phyloP scores from a whole-genome alignment of 2,797 vertebrate genomes.

The Mormyrus proboscirostris region DNA sequence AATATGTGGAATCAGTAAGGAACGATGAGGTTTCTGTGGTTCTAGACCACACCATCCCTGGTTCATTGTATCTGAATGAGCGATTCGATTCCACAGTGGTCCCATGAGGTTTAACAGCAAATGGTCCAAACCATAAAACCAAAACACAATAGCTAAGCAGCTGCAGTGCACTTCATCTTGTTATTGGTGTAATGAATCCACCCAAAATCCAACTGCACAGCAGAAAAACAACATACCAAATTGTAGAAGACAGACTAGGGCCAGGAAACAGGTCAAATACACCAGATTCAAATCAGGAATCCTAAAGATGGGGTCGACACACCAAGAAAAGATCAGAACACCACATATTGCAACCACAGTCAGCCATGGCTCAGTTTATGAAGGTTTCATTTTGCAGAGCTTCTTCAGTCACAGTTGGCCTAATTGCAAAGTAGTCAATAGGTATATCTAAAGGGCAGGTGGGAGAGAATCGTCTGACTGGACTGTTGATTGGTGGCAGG shows the following conservation, averaged over 20 bases:
- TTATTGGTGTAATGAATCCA: neutral
- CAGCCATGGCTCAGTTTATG: neutral
- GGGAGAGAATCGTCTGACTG: neutral
- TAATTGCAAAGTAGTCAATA: neutral
- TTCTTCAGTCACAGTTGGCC: neutral
- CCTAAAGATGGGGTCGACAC: neutral
- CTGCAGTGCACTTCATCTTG: neutral
- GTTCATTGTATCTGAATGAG: neutral
- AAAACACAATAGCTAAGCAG: neutral
- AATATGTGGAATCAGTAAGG: neutral
- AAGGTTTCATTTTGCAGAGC: neutral
- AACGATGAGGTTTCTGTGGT: neutral
- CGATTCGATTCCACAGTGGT: neutral
- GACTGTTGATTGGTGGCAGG: neutral
- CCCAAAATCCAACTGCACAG: neutral
- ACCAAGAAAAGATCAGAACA: neutral
- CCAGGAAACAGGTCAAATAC: neutral
- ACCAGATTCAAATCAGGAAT: neutral
- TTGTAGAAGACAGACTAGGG: neutral
- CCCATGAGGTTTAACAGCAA: neutral
- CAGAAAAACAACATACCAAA: neutral
- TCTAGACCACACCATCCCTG: neutral
- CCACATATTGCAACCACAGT: neutral
- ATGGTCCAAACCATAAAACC: neutral
- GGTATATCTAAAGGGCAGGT: neutral